phyloP scores from a whole-genome alignment of 2,888 invertebrate species.

The Macrosiphum euphorbiae region DNA sequence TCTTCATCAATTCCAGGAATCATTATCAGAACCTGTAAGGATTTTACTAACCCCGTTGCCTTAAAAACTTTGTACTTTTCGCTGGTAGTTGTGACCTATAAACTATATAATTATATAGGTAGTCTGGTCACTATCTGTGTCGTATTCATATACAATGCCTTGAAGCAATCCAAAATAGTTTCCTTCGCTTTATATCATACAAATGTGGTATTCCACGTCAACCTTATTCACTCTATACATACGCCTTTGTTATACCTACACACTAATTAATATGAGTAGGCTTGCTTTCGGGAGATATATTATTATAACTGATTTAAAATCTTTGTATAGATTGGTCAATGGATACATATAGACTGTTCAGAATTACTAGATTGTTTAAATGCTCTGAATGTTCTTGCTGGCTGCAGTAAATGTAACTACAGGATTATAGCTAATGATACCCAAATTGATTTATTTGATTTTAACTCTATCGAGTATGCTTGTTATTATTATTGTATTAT shows the following conservation, averaged over 20 bases:
- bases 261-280: not conserved
- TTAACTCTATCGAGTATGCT: too few species aligned
- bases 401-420: too few species aligned
- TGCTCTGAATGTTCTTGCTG: too few species aligned
- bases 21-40: not conserved
- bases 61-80: not conserved
- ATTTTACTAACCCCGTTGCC: not conserved
- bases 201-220: not conserved
- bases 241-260: not conserved
- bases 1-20: not conserved
- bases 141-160: not conserved
- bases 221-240: not conserved
- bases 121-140: not conserved
- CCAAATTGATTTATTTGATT: too few species aligned
- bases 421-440: too few species aligned
- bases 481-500: too few species aligned
- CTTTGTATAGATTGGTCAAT: too few species aligned
- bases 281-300: not conserved
- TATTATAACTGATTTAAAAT: not conserved
- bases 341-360: too few species aligned
- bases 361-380: too few species aligned
- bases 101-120: not conserved
- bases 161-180: not conserved
- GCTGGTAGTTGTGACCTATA: not conserved
- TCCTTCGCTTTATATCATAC: not conserved